Conservation (phyloP, 2,797 vertebrate genomes). For the Fratercula arctica region DNA sequence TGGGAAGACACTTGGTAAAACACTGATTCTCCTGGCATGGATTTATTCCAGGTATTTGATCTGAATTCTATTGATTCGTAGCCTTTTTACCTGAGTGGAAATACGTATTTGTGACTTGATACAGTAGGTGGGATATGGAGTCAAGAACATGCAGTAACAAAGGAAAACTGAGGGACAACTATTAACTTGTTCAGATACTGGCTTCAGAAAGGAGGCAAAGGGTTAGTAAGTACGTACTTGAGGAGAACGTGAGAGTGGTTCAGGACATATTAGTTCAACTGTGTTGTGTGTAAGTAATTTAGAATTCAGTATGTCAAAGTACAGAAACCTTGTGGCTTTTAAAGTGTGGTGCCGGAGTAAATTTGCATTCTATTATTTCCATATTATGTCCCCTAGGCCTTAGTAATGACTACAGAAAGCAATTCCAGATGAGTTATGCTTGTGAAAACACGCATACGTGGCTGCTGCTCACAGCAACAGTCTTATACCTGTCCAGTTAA, state of each 20-base stretch:
- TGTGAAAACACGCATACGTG: background rate
- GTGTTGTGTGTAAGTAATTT: background rate
- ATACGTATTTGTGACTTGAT: background rate
- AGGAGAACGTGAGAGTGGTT: background rate
- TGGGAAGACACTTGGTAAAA: background rate
- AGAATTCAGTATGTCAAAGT: background rate
- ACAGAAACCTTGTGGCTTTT: background rate
- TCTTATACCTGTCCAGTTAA: constrained; percentile 31
- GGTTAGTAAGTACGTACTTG: background rate
- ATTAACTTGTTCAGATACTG: background rate
- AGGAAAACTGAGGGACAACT: background rate
- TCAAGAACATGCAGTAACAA: background rate
- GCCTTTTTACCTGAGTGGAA: background rate
- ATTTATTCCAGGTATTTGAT: background rate
- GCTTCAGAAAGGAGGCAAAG: background rate
- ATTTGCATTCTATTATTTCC: constrained; percentile 52
- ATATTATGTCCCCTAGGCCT: background rate
- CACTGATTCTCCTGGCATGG: background rate
- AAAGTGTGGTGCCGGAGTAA: background rate
- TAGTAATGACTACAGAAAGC: constrained; percentile 22
- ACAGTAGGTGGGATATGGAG: background rate
- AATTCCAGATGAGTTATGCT: constrained; percentile 36
- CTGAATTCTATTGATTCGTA: background rate
- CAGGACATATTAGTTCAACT: background rate
- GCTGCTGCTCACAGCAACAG: background rate